Evolutionary conservation across 2,113 vertebrate species (phyloP), one percentile per base, ranked within the genome.

Genomic region (Athene cunicularia): DNA sequence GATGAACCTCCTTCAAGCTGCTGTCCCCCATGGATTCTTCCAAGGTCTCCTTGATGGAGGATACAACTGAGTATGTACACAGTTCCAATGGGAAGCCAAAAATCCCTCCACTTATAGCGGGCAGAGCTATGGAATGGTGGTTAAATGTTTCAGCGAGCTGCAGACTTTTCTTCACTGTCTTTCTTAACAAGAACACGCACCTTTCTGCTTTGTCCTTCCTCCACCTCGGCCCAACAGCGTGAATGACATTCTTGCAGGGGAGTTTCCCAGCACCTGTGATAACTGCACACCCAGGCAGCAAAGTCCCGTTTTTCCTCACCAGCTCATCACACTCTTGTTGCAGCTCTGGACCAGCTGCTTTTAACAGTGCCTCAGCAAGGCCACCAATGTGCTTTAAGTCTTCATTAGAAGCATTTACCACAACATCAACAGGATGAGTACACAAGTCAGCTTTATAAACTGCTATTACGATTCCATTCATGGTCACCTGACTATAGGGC

Each of bases 61-160:
- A 94, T 22, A 98, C 94, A 80, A 99, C 99, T 4, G 85, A 97
- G 6, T 52, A 9, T 1, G 95, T 93, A 91, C 99, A 99, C 58
- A 17, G 23, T 3, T 79, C 11, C 30, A 98, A 32, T 1, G 99
- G 98, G 60, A 99, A 99, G 16, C 97, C 97, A 43, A 86, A 98
- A 60, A 39, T 50, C 14, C 99, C 98, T 4, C 97, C 98, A 12
- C 98, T 98, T 80, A 99, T 70, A 14, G 98, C 97, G 1, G 99
- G 99, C n/a, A 99, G 95, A 64, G 99, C 99, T 71, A 99, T 96
- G 20, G 99, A 99, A 14, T 1, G 2, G 30, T 96, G 98, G 8
- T 90, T 43, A 2, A 72, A 5, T 0, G 6, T 19, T 50, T 98
- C 98, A 15, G 99, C 99, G 14, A 98, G 88, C 5, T 62, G 72